Conservation (phyloP, 2,888 invertebrate genomes). For the Podabrus alpinus region DNA sequence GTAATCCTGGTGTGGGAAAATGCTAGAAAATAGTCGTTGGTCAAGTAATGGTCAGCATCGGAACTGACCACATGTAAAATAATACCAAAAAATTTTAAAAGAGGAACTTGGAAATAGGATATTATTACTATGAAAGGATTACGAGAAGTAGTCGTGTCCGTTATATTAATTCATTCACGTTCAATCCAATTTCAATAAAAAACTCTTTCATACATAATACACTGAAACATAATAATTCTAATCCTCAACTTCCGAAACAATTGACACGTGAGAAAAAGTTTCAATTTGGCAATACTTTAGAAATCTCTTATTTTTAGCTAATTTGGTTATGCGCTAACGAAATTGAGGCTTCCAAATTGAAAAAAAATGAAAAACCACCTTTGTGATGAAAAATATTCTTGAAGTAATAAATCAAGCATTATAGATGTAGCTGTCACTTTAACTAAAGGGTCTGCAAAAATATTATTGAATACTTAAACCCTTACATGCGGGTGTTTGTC, state of each 20-base stretch:
- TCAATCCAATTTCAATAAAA: conserved; percentile 2
- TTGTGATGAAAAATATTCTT: neutral
- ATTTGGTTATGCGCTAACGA: neutral
- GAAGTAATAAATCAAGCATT: conserved; percentile 8
- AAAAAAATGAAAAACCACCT: neutral
- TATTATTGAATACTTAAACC: conserved; percentile 11
- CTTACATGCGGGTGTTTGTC: conserved; percentile 28
- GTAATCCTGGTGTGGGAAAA: conserved; percentile 35
- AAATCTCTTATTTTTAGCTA: neutral
- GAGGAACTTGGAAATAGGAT: conserved; percentile 28
- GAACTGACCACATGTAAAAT: conserved; percentile 31
- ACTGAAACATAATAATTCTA: no score
- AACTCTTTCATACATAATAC: neutral
- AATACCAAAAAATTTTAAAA: conserved; percentile 15
- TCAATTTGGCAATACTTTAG: neutral
- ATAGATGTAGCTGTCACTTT: conserved; percentile 4
- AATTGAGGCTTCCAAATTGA: no score
- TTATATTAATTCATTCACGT: neutral
- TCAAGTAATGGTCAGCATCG: conserved; percentile 26
- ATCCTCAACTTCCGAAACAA: no score
- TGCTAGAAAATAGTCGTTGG: conserved; percentile 25
- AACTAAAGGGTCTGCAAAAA: conserved; percentile 5
- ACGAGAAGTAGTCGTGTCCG: conserved; percentile 17
- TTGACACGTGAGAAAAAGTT: neutral
- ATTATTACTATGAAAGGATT: conserved; percentile 26